Conservation (phyloP, 2,797 vertebrate genomes). For the Manis crassicaudata region DNA sequence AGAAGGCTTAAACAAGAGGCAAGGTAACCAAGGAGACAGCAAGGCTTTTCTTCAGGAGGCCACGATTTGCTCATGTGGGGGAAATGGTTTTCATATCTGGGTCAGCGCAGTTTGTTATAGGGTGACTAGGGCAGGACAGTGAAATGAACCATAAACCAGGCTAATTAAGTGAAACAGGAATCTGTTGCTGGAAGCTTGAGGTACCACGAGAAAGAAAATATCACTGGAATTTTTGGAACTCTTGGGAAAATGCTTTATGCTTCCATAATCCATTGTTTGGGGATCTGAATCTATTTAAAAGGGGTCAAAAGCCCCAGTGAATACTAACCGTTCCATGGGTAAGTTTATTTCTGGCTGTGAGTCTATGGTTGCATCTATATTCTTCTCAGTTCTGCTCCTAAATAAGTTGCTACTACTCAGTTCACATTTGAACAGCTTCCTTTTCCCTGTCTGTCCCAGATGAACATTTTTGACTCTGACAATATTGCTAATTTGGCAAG, state of each 20-base stretch:
- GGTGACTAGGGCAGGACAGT: neutral
- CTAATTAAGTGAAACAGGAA: neutral
- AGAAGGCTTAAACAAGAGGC: neutral
- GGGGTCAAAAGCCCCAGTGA: neutral
- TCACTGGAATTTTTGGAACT: conserved; percentile 34
- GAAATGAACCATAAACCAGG: conserved; percentile 1
- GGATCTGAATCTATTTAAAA: neutral
- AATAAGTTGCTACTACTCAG: neutral
- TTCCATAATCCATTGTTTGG: neutral
- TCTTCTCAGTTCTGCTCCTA: neutral
- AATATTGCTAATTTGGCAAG: conserved; percentile 70
- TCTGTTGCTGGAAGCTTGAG: neutral
- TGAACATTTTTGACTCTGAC: conserved; percentile 58
- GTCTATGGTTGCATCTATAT: neutral
- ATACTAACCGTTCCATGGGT: neutral
- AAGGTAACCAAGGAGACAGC: neutral
- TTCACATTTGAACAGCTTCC: neutral
- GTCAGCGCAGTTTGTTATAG: neutral
- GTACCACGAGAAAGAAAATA: neutral
- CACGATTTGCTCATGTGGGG: neutral
- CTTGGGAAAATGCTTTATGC: neutral
- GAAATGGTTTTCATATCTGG: neutral
- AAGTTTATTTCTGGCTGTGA: neutral
- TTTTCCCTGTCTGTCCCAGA: neutral
- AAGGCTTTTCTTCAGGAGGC: neutral